Evolutionary conservation across 2,888 invertebrate species (phyloP).

Genomic region (Euclidia mi): DNA sequence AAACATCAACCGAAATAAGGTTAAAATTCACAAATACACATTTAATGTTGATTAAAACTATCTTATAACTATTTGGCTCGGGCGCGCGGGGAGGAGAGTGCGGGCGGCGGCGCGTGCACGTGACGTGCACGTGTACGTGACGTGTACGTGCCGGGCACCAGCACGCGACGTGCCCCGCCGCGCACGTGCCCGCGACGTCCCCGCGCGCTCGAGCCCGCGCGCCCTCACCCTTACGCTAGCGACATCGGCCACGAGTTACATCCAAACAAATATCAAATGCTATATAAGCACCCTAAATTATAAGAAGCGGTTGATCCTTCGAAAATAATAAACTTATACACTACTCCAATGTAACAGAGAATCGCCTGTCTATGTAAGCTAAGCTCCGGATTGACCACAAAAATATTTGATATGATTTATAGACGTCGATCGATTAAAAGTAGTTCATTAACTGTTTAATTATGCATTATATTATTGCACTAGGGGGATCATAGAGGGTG

Average conservation of each 20-base stretch:
- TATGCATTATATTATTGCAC: slow-evolving; percentile 46
- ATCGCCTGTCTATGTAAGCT: slow-evolving; percentile 53
- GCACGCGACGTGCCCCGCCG: slow-evolving; percentile 56
- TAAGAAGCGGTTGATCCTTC: slow-evolving; percentile 65
- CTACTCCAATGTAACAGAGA: slow-evolving; percentile 50
- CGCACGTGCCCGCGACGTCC: slow-evolving; percentile 49
- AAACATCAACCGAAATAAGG: slow-evolving; percentile 88
- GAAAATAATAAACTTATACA: slow-evolving; percentile 52
- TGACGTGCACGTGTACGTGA: slow-evolving; percentile 4
- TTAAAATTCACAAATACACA: slow-evolving; percentile 90
- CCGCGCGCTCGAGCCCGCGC: slow-evolving; percentile 69
- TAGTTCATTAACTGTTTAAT: slow-evolving; percentile 27
- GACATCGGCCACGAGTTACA: slow-evolving; percentile 81
- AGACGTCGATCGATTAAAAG: slow-evolving; percentile 42
- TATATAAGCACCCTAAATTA: slow-evolving; percentile 74
- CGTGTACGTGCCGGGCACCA: slow-evolving; percentile 69
- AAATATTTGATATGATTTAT: slow-evolving; percentile 54
- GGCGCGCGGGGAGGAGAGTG: slow-evolving; percentile 72
- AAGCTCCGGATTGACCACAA: slow-evolving; percentile 54
- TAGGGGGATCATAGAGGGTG: slow-evolving; percentile 32
- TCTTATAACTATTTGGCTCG: slow-evolving; percentile 76
- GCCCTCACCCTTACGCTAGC: slow-evolving; percentile 77
- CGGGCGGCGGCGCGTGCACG: too few species aligned
- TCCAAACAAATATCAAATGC: slow-evolving; percentile 71
- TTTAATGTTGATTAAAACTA: slow-evolving; percentile 88